Conservation (phyloP, 2,888 invertebrate genomes). For the Torymus texanus region DNA sequence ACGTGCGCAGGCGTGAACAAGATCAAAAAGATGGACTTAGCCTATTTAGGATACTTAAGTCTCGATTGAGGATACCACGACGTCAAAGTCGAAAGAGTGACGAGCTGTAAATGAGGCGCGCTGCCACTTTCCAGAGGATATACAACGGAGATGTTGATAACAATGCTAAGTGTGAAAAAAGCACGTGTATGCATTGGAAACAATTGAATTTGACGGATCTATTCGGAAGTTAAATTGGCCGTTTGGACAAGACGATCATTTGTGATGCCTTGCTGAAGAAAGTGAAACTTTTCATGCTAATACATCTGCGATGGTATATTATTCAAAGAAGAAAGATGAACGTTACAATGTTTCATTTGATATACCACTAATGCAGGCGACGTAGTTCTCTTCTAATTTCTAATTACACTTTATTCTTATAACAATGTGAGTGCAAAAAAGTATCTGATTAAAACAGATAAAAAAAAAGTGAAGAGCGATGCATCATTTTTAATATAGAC, state of each 20-base stretch:
- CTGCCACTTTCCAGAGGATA: slow-evolving; percentile 5
- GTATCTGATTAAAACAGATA: no score
- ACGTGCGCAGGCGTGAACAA: neutral
- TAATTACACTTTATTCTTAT: no score
- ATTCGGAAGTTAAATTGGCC: no score
- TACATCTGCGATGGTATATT: neutral
- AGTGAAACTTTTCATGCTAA: slow-evolving; percentile 6
- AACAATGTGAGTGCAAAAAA: no score
- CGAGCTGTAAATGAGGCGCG: slow-evolving; percentile 12
- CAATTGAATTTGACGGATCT: slow-evolving; percentile 28
- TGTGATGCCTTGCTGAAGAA: neutral
- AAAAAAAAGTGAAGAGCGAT: no score
- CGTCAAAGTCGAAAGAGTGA: slow-evolving; percentile 8
- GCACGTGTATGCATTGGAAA: slow-evolving; percentile 16
- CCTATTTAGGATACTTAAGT: no score
- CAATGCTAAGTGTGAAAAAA: slow-evolving; percentile 33
- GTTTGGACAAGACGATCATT: no score
- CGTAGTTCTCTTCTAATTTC: no score
- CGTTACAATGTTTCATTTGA: no score
- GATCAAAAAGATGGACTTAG: neutral
- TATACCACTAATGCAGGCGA: no score
- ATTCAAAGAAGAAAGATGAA: neutral
- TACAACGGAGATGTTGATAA: slow-evolving; percentile 12
- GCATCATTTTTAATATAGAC: no score
- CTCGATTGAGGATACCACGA: neutral